Evolutionary conservation across 2,888 invertebrate species (phyloP).

Genomic region (Xanthia togata): DNA sequence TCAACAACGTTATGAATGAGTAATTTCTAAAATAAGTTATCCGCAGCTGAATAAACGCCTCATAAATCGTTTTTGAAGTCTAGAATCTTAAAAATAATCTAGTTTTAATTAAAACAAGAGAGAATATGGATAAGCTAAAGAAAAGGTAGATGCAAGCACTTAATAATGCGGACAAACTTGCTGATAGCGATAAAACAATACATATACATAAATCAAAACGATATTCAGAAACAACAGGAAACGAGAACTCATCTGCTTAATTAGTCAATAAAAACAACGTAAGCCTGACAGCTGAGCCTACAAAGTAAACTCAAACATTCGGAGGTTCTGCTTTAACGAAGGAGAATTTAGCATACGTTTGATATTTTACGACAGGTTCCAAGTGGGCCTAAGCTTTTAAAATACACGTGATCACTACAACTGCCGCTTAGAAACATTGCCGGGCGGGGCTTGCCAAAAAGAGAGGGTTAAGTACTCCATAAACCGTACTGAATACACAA

Average conservation of each 20-base stretch:
- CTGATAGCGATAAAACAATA: not conserved
- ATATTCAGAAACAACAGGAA: slow-evolving; percentile 32
- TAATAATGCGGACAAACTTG: not conserved
- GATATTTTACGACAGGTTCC: slow-evolving; percentile 47
- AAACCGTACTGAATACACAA: slow-evolving; percentile 79
- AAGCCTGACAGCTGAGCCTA: slow-evolving; percentile 35
- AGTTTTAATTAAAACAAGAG: not conserved
- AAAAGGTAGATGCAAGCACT: not conserved
- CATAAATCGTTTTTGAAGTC: not conserved
- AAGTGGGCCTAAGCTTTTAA: slow-evolving; percentile 47
- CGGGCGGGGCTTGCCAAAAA: slow-evolving; percentile 75
- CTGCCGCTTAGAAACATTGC: slow-evolving; percentile 60
- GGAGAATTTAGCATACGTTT: slow-evolving; percentile 39
- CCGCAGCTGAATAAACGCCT: slow-evolving; percentile 11
- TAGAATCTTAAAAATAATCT: not conserved
- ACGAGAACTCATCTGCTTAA: slow-evolving; percentile 51
- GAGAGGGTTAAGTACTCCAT: slow-evolving; percentile 79
- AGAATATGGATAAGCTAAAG: not conserved
- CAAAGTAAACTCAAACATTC: slow-evolving; percentile 43
- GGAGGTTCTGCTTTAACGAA: slow-evolving; percentile 28
- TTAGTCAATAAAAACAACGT: slow-evolving; percentile 54
- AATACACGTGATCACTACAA: slow-evolving; percentile 46
- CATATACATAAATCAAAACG: not conserved
- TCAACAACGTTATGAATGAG: slow-evolving; percentile 32
- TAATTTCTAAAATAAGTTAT: slow-evolving; percentile 4